These are phyloP conservation scores for Heliocidaris erythrogramma DNA, from an alignment of 35 echinoderm and acorn worm genomes.

Conservation along the genomic window DNA sequence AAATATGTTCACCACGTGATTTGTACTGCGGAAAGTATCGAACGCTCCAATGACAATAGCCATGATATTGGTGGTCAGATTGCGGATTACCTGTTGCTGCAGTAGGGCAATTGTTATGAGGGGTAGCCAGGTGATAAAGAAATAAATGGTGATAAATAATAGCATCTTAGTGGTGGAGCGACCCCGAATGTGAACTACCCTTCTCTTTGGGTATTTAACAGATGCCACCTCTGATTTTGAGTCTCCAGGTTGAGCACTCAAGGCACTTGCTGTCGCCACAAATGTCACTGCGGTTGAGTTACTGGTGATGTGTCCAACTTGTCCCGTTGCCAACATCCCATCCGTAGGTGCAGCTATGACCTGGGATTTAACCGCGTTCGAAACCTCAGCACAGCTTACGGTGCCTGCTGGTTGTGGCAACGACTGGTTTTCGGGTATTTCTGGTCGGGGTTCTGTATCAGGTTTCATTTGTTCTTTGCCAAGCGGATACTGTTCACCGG, in stretches of 20 bases:
- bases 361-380: not conserved
- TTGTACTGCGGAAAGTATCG: not conserved
- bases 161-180: not conserved
- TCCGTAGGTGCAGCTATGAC: not conserved
- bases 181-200: not conserved
- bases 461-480: not conserved
- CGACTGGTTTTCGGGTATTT: not conserved
- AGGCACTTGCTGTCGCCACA: not conserved
- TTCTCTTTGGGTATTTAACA: not conserved
- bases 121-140: slow-evolving; percentile 6
- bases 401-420: not conserved
- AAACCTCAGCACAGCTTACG: not conserved
- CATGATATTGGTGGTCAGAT: not conserved
- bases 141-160: not conserved
- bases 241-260: not conserved
- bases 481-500: not conserved
- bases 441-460: not conserved
- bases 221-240: not conserved
- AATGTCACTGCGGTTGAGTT: not conserved
- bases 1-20: slow-evolving; percentile 12
- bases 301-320: not conserved
- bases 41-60: not conserved
- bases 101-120: not conserved
- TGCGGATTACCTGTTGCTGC: not conserved
- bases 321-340: not conserved